phyloP scores from a whole-genome alignment of 2,797 vertebrate genomes.

The Megalops cyprinoides region DNA sequence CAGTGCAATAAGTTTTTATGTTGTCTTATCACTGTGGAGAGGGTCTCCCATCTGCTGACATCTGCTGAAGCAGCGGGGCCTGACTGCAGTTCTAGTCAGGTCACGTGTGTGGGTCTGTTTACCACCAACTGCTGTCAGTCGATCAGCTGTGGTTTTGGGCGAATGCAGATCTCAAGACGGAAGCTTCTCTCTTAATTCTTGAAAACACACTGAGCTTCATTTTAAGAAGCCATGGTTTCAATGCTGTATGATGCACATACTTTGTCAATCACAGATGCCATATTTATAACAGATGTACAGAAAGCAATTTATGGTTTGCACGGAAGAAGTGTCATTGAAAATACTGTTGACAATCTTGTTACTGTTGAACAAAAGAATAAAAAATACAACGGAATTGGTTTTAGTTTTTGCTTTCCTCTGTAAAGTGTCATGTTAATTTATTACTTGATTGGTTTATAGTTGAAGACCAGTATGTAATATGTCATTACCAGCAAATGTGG shows the following conservation, averaged over 20 bases:
- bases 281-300: slow-evolving; percentile 60
- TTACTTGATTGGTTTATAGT: too few species aligned
- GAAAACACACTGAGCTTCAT: slow-evolving; percentile 33
- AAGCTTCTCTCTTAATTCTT: not conserved
- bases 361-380: slow-evolving; percentile 59
- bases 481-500: too few species aligned
- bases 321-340: slow-evolving; percentile 45
- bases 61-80: slow-evolving; percentile 23
- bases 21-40: slow-evolving; percentile 66
- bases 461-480: too few species aligned
- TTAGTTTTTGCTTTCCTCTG: not conserved
- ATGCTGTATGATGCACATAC: slow-evolving; percentile 52
- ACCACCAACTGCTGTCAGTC: not conserved
- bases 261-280: slow-evolving; percentile 44
- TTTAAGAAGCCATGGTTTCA: slow-evolving; percentile 64
- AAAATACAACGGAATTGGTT: not conserved
- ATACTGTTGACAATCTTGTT: slow-evolving; percentile 53
- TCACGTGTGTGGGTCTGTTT: not conserved
- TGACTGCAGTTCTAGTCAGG: not conserved
- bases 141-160: not conserved
- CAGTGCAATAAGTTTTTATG: slow-evolving; percentile 64
- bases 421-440: too few species aligned
- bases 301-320: slow-evolving; percentile 58
- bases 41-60: slow-evolving; percentile 30
- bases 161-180: not conserved